Evolutionary conservation across 2,888 invertebrate genomes (phyloP).

Genomic region (Drosophila infuscata): DNA sequence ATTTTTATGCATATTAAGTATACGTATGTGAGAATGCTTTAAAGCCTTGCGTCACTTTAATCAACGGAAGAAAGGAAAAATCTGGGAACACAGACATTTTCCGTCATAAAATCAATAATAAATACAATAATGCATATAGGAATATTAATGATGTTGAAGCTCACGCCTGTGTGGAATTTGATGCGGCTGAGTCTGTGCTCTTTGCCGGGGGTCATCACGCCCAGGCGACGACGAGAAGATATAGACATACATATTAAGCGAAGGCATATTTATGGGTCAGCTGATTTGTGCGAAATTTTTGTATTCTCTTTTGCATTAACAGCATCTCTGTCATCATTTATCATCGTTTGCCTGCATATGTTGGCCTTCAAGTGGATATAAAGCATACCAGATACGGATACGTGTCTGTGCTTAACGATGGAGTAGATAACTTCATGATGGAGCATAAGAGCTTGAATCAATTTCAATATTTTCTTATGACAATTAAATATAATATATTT

Average conservation of each 20-base stretch:
- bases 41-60: slow-evolving; percentile 34
- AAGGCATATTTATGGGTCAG: slow-evolving; percentile 58
- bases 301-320: slow-evolving; percentile 56
- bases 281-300: slow-evolving; percentile 45
- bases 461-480: slow-evolving; percentile 20
- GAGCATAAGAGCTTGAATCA: slow-evolving; percentile 24
- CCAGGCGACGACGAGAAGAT: slow-evolving; percentile 32
- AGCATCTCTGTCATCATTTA: slow-evolving; percentile 71
- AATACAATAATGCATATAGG: slow-evolving; percentile 57
- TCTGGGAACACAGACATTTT: slow-evolving; percentile 14
- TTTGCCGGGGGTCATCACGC: slow-evolving; percentile 42
- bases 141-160: slow-evolving; percentile 52
- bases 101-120: slow-evolving; percentile 68
- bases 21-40: slow-evolving; percentile 26
- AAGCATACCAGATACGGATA: slow-evolving; percentile 30
- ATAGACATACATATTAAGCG: slow-evolving; percentile 50
- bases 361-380: slow-evolving; percentile 61
- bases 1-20: slow-evolving; percentile 31
- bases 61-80: slow-evolving; percentile 13
- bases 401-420: slow-evolving; percentile 60
- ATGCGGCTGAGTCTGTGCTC: slow-evolving; percentile 25
- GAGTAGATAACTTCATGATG: slow-evolving; percentile 48
- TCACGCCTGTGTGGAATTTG: slow-evolving; percentile 57
- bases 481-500: slow-evolving; percentile 33
- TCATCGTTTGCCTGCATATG: slow-evolving; percentile 72